phyloP scores from a whole-genome alignment of 2,113 vertebrate species.

The Paramormyrops kingsleyae region DNA sequence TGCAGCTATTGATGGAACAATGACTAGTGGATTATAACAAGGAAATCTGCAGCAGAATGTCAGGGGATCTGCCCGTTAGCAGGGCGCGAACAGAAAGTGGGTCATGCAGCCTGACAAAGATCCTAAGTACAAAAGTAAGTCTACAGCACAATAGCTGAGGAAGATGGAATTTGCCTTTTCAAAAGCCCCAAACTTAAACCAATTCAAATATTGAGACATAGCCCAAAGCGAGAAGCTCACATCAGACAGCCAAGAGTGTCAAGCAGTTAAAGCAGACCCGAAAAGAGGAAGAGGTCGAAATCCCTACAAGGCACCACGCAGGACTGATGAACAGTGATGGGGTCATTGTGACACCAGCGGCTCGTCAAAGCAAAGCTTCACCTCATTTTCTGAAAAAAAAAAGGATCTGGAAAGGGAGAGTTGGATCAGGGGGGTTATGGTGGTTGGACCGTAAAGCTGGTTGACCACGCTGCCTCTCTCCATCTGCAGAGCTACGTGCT shows the following conservation, averaged over 20 bases:
- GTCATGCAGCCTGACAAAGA: not conserved
- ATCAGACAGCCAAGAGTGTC: not conserved
- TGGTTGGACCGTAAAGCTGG: not conserved
- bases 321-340: not conserved
- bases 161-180: constrained; percentile 2
- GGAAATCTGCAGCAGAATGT: not conserved
- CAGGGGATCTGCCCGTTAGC: not conserved
- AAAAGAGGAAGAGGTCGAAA: not conserved
- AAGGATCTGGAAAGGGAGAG: not conserved
- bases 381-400: not conserved
- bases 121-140: not conserved
- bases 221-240: not conserved
- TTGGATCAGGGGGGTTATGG: not conserved
- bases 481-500: constrained; percentile 75
- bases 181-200: not conserved
- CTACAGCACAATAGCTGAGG: not conserved
- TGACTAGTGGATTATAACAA: constrained; percentile 1
- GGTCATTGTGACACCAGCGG: not conserved
- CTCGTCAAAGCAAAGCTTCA: not conserved
- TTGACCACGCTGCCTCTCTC: constrained; percentile 9
- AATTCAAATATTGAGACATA: not conserved
- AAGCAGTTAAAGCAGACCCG: not conserved
- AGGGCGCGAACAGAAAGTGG: not conserved
- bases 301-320: not conserved
- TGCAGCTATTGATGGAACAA: not conserved